phyloP scores from a whole-genome alignment of 37 sponge, comb jelly and placozoan species.

The Haliclona indistincta region DNA sequence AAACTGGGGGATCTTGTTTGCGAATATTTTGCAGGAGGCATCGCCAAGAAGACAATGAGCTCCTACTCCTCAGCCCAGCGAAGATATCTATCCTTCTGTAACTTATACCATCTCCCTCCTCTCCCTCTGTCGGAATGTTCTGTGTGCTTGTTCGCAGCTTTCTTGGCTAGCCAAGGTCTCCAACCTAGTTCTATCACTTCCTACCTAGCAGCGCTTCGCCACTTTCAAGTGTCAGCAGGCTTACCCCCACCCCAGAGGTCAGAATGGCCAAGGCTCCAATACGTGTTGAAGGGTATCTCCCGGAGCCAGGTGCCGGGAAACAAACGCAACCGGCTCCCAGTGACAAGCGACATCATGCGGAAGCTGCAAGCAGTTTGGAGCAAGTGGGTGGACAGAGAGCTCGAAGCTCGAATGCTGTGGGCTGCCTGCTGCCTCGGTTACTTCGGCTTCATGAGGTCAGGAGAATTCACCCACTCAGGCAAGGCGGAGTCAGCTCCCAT shows the following conservation, averaged over 20 bases:
- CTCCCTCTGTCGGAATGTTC: slow-evolving; percentile 24
- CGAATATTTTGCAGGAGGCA: slow-evolving; percentile 22
- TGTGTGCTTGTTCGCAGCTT: slow-evolving; percentile 13
- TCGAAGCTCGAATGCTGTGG: no score
- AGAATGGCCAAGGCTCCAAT: no score
- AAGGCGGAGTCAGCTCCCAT: no score
- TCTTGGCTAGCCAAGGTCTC: background rate
- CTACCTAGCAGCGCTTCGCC: slow-evolving; percentile 45
- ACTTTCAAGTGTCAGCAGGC: background rate
- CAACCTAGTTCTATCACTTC: slow-evolving; percentile 11
- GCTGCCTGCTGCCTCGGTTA: no score
- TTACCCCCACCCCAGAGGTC: background rate
- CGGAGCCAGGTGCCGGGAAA: background rate
- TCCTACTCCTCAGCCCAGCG: slow-evolving; percentile 8
- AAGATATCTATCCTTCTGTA: slow-evolving; percentile 27
- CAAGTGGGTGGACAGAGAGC: no score
- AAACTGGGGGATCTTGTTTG: slow-evolving; percentile 19
- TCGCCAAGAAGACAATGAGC: no score
- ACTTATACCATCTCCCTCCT: background rate
- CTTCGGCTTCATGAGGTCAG: no score
- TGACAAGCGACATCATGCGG: slow-evolving; percentile 20
- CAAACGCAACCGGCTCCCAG: background rate
- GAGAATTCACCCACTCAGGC: no score
- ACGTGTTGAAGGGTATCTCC: slow-evolving; percentile 11
- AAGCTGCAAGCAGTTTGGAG: background rate